Conservation (phyloP, 2,888 invertebrate genomes). For the Doris montereyensis region DNA sequence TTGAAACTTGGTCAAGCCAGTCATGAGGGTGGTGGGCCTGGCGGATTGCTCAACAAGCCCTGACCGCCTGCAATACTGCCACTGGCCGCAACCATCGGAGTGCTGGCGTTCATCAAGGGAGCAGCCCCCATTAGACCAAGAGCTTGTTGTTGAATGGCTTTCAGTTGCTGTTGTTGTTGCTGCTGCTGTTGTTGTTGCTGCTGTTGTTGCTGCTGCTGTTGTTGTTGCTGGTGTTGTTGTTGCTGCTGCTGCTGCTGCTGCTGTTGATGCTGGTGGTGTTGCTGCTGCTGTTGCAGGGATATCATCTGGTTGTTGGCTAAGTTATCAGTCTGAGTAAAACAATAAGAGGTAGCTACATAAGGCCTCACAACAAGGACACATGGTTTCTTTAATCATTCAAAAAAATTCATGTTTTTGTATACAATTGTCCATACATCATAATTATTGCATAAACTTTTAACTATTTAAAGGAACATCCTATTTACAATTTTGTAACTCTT, state of each 20-base stretch:
- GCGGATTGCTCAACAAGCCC: slow-evolving; percentile 31
- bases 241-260: slow-evolving; percentile 35
- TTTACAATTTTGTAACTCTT: too few relatives aligned
- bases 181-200: slow-evolving; percentile 41
- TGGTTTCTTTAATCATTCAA: neutral
- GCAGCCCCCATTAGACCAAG: slow-evolving; percentile 38
- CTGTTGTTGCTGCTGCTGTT: slow-evolving; percentile 29
- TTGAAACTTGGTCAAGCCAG: slow-evolving; percentile 35
- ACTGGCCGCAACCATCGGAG: slow-evolving; percentile 36
- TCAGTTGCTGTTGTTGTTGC: slow-evolving; percentile 43
- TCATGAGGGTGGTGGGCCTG: slow-evolving; percentile 40
- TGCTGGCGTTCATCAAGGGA: neutral
- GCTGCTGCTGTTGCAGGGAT: slow-evolving; percentile 25
- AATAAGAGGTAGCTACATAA: neutral
- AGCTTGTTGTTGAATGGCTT: slow-evolving; percentile 45
- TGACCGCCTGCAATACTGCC: slow-evolving; percentile 23
- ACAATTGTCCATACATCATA: neutral
- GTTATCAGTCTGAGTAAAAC: slow-evolving; percentile 21
- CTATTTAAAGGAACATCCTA: too few relatives aligned
- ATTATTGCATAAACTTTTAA: neutral
- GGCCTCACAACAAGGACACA: neutral
- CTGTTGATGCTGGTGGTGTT: slow-evolving; percentile 36
- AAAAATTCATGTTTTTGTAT: neutral
- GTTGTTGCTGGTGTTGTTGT: slow-evolving; percentile 33
- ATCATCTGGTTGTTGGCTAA: slow-evolving; percentile 35